These are phyloP conservation scores for Lasiurus cinereus DNA, from an alignment of 2,113 vertebrate species.

Conservation along the genomic window DNA sequence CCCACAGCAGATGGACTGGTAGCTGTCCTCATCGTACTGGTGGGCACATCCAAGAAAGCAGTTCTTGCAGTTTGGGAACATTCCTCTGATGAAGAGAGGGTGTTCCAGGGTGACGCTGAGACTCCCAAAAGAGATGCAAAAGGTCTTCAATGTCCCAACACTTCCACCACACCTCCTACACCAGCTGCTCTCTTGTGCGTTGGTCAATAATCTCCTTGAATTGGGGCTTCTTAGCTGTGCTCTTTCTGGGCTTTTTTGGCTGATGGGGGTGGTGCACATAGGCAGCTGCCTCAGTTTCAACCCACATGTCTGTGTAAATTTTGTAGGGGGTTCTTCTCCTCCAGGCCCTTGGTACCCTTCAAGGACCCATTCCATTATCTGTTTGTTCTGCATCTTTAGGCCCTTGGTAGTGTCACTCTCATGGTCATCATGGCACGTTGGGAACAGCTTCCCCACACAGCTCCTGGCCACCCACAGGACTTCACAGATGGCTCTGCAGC, in stretches of 20 bases:
- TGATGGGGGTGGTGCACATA: slow-evolving; percentile 93
- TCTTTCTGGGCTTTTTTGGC: slow-evolving; percentile 97
- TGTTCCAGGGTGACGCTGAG: slow-evolving; percentile 95
- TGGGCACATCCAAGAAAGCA: slow-evolving; percentile 99
- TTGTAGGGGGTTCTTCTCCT: slow-evolving; percentile 94
- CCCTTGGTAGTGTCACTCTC: slow-evolving; percentile 94
- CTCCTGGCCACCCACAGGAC: slow-evolving; percentile 97
- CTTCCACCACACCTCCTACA: slow-evolving; percentile 97
- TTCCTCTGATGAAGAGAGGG: slow-evolving; percentile 96
- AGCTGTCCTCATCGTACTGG: slow-evolving; percentile 96
- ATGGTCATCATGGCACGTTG: slow-evolving; percentile 91
- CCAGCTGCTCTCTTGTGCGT: slow-evolving; percentile 92
- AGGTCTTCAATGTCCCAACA: slow-evolving; percentile 96
- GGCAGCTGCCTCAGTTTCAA: slow-evolving; percentile 95
- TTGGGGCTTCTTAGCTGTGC: slow-evolving; percentile 92
- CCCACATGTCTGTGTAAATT: slow-evolving; percentile 97
- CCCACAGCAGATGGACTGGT: slow-evolving; percentile 96
- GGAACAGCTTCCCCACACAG: slow-evolving; percentile 93
- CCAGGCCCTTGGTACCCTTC: slow-evolving; percentile 95
- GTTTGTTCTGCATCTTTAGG: slow-evolving; percentile 94
- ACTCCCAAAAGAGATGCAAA: slow-evolving; percentile 98
- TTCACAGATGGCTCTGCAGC: slow-evolving; percentile 98
- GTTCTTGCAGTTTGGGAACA: slow-evolving; percentile 99
- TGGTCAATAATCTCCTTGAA: not conserved
- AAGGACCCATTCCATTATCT: slow-evolving; percentile 97